These are phyloP conservation scores for Dipodomys ordii DNA, from an alignment of 2,113 vertebrate genomes.

Conservation along the genomic window DNA sequence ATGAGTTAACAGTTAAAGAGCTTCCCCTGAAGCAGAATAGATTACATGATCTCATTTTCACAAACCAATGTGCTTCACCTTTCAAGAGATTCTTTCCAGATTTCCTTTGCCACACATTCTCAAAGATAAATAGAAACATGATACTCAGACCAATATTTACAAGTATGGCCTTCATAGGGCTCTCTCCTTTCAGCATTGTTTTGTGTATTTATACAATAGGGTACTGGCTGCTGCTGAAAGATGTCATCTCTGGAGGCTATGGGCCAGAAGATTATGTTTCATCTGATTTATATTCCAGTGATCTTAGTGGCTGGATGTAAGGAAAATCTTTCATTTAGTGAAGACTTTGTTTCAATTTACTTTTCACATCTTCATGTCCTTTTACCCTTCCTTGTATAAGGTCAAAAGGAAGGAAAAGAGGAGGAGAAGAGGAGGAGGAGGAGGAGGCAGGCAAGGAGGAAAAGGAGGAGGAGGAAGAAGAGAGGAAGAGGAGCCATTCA, in stretches of 20 bases:
- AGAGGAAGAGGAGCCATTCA: neutral
- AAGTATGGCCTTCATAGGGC: constrained; percentile 54
- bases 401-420: constrained; percentile 49
- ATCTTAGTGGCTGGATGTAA: constrained; percentile 45
- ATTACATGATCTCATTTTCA: constrained; percentile 67
- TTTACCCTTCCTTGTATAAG: constrained; percentile 28
- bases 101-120: constrained; percentile 54
- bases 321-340: constrained; percentile 39
- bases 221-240: constrained; percentile 60
- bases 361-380: constrained; percentile 48
- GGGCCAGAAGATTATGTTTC: constrained; percentile 65
- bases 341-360: constrained; percentile 9
- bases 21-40: constrained; percentile 17
- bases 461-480: no score
- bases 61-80: constrained; percentile 20
- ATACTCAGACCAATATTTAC: constrained; percentile 80
- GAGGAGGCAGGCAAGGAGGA: no score
- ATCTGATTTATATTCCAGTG: constrained; percentile 65
- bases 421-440: no score
- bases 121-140: constrained; percentile 80
- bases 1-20: constrained; percentile 11
- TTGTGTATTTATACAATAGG: constrained; percentile 76
- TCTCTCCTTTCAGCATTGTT: constrained; percentile 54
- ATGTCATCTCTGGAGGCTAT: constrained; percentile 67
- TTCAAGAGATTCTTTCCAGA: constrained; percentile 65